Conservation (phyloP, 2,113 vertebrate genomes). For the Burhinus oedicnemus region DNA sequence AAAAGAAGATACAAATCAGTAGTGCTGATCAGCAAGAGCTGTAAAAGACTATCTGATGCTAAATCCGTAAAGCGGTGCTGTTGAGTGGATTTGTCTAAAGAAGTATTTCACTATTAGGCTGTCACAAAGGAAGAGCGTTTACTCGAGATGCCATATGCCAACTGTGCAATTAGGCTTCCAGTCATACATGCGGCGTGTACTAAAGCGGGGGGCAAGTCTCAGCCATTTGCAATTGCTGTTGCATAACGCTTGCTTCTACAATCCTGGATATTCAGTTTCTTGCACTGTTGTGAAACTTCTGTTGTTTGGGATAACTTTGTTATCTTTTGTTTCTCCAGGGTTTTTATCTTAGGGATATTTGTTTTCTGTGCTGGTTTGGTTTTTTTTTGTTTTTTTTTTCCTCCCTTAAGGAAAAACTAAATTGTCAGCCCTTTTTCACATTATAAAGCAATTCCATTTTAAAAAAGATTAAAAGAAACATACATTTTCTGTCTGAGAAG, state of each 20-base stretch:
- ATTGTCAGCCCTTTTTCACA: background rate
- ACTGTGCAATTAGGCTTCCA: slow-evolving; percentile 23
- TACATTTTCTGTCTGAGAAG: background rate
- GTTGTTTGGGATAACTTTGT: background rate
- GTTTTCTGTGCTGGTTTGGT: background rate
- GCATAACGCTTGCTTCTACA: background rate
- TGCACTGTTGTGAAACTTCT: background rate
- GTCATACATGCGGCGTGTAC: background rate
- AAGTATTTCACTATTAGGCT: slow-evolving; percentile 21
- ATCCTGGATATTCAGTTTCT: background rate
- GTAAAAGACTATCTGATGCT: slow-evolving; percentile 14
- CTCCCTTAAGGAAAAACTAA: background rate
- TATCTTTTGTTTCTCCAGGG: background rate
- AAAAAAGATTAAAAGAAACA: background rate
- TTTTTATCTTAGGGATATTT: background rate
- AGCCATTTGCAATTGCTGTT: background rate
- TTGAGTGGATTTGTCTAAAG: slow-evolving; percentile 25
- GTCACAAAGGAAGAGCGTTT: slow-evolving; percentile 26
- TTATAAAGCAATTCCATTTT: background rate
- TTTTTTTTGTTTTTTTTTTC: background rate
- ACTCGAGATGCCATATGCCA: slow-evolving; percentile 28
- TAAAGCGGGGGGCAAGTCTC: background rate
- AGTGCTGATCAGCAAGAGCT: slow-evolving; percentile 12
- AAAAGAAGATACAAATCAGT: slow-evolving; percentile 1
- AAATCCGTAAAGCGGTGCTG: slow-evolving; percentile 13